Evolutionary conservation across 2,797 vertebrate genomes (phyloP), one percentile per base, ranked within the genome.

Genomic region (Chromis chromis): DNA sequence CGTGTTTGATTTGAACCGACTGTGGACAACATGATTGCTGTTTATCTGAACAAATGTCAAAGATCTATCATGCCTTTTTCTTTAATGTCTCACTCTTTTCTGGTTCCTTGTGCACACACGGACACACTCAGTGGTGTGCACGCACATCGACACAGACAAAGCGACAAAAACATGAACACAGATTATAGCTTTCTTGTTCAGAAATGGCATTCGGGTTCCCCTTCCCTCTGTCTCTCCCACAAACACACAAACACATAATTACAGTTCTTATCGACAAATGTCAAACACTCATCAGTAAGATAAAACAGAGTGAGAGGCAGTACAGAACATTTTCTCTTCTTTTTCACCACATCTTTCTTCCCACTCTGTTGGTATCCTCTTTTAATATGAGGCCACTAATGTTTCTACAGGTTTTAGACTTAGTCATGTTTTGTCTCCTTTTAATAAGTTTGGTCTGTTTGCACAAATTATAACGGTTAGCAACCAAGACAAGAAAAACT

Each of bases 211-310:
- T 67, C 49, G 49, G 73, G 28, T 63, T 78, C 63, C 50, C 25
- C 56, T 53, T 81, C 52, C 25, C 5, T 71, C 46, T 7, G 24
- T 59, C 70, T 80, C 62, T 21, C 50, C 70, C 76, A 69, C 73
- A 83, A 67, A 84, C 40, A 70, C 56, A 70, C 57, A 65, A 67
- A 83, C 74, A 80, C 74, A 69, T 86, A 85, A 91, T 89, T 86
- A 83, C 33, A 83, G 79, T 77, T 86, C 86, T 67, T 53, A 80
- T 76, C 65, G 8, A 70, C 67, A 85, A 82, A 89, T 78, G 73
- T 72, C 84, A 89, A 82, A 86, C 71, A 85, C 74, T 72, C 62
- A 71, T 58, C 53, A 57, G 57, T 31, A 46, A 27, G 66, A 78
- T 13, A 21, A 56, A 70, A 44, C 1, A 52, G 31, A 71, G 33